Percentiles rank a stretch among this genome's conserved stretches.
Conservation (phyloP, 2,113 vertebrate species). For the Galbula dea region DNA sequence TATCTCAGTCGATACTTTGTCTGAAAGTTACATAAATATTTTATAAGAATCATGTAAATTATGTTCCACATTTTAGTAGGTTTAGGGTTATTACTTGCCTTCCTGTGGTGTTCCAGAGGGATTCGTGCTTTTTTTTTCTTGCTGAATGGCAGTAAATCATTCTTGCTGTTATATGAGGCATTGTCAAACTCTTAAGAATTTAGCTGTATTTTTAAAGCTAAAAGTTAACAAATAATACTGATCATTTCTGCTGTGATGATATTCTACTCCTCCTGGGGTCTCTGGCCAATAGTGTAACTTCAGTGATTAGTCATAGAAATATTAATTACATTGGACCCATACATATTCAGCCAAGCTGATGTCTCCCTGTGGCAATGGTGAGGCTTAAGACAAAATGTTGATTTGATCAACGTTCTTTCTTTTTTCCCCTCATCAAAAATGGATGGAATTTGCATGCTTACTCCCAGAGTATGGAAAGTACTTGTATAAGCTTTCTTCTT, state of each 20-base stretch:
- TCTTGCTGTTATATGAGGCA: neutral
- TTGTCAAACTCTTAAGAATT: neutral
- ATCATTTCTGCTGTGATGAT: neutral
- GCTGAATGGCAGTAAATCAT: neutral
- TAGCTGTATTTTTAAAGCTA: neutral
- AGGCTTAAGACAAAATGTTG: neutral
- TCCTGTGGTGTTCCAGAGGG: neutral
- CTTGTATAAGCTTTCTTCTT: neutral
- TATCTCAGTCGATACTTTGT: constrained; percentile 21
- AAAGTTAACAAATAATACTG: neutral
- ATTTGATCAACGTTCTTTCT: neutral
- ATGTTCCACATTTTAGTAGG: neutral
- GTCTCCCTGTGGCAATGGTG: neutral
- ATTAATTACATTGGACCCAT: neutral
- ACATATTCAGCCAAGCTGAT: neutral
- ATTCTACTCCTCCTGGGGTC: neutral
- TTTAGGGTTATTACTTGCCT: neutral
- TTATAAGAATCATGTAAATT: constrained; percentile 13
- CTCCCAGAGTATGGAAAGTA: neutral
- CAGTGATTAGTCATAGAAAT: neutral
- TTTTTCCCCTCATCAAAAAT: neutral
- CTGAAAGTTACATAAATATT: constrained; percentile 34
- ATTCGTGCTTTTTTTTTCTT: neutral
- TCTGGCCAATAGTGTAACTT: neutral
- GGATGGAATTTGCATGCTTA: neutral